Conservation (phyloP, 2,113 vertebrate genomes). For the Campylomormyrus numenius region DNA sequence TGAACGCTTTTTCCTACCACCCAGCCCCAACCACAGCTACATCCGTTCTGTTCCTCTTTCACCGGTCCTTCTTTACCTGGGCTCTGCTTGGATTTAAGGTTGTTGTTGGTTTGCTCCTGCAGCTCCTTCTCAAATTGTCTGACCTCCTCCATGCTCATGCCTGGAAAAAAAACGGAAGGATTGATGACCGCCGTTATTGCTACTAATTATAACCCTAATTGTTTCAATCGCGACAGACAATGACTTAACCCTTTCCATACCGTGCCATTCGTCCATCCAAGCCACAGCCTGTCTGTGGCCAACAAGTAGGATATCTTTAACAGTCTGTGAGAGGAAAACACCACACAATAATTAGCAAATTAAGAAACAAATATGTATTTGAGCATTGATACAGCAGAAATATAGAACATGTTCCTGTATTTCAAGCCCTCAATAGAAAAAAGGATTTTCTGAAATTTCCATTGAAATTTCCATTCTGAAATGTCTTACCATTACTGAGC, state of each 20-base stretch:
- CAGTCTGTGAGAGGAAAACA: slow-evolving; percentile 48
- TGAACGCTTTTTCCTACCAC: not conserved
- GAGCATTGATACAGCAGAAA: not conserved
- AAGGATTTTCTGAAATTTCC: not conserved
- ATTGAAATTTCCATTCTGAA: no score
- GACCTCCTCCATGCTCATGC: slow-evolving; percentile 64
- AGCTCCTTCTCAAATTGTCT: slow-evolving; percentile 59
- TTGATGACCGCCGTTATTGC: slow-evolving; percentile 7
- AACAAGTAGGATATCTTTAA: slow-evolving; percentile 66
- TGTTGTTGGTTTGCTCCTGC: slow-evolving; percentile 68
- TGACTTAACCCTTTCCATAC: slow-evolving; percentile 40
- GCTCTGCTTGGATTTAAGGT: slow-evolving; percentile 57
- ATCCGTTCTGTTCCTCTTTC: not conserved
- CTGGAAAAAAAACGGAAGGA: slow-evolving; percentile 38
- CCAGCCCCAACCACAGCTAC: not conserved
- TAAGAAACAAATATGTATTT: not conserved
- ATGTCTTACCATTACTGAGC: not conserved
- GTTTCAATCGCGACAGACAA: not conserved
- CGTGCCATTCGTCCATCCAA: slow-evolving; percentile 72
- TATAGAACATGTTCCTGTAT: not conserved
- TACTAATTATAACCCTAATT: not conserved
- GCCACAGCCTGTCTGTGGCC: slow-evolving; percentile 69
- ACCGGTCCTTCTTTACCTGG: slow-evolving; percentile 47
- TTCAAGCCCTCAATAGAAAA: not conserved
- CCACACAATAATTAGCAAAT: not conserved